Evolutionary conservation across 1,140 invertebrate species (phyloP), one percentile per base, ranked within the genome.

Genomic region (Mya arenaria): DNA sequence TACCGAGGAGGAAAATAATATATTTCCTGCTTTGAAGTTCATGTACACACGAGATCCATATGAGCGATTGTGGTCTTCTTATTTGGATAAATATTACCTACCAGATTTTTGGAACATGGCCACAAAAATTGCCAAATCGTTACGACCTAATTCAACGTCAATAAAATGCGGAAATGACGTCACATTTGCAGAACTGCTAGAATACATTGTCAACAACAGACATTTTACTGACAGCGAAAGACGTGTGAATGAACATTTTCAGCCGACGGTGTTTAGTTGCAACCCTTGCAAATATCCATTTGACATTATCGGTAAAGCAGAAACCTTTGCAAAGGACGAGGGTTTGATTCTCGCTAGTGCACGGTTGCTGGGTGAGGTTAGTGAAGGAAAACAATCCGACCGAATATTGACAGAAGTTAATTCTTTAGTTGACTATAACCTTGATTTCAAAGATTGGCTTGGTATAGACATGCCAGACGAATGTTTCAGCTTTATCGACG

Each of bases 1-100:
- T n/a, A n/a, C n/a, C n/a, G n/a, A n/a, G n/a, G n/a, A n/a, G n/a
- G n/a, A n/a, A n/a, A n/a, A n/a, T n/a, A n/a, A n/a, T n/a, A n/a
- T n/a, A n/a, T n/a, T n/a, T n/a, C n/a, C 28, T 19, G 48, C 32
- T 25, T 52, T 78, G 15, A 66, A 68, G 52, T 74, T 88, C 36
- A 81, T 88, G 77, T 83, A 86, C 25, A 72, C 79, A 1, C 72
- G 86, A 37, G 74, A 86, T 60, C 86, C 86, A 1, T 88, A 85
- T 60, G 74, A 72, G 4, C 69, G 85, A 60, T 32, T 88, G 15
- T 88, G 73, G 72, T 86, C 86, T 1, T 75, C 79, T 28, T 88
- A 84, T 36, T 44, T 88, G 10, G 85, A 88, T 69, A 88, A 88
- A 78, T 68, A 79, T 23, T 86, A 74, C 60, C 77, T 86, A 10